Base-by-base conservation (phyloP, 2,797 vertebrate species). In the Hoplostethus mediterraneus region DNA sequence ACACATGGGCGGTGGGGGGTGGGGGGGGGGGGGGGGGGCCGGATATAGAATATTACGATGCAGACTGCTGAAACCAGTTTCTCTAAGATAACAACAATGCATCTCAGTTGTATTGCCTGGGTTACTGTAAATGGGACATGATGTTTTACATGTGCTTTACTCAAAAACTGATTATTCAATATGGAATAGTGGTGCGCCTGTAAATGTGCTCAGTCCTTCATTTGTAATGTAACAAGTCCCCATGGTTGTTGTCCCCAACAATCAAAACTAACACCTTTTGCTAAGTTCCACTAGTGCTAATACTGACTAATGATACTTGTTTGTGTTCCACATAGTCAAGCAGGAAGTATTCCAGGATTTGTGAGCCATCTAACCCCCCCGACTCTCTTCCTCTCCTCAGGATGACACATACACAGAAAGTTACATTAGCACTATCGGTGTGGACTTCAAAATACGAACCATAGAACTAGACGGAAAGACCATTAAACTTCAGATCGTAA, bases 361-460 rank as follows among this genome's bases (percentile, higher is more conserved):
- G 51, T 71, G 71, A 66, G 4, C 51, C 28, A 5, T 53, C 64
- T 73, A 55, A 74, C 65, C 54, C 52, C 52, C 56, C 55, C 31
- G 38, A 56, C 33, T 60, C 1, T 71, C 17, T 77, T 38, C 81
- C 51, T 77, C 73, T 85, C 63, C 80, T 67, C 90, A 99, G 98
- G 97, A 99, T 94, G 97, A 99, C 90, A 99, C 98, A 8, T 99
- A 99, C 85, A 99, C 98, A 95, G 97, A 99, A 96, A 99, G 98
- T 91, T 99, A 99, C 92, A 99, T 99, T 95, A 99, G 97, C 95
- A 99, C 98, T 83, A 99, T 99, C 83, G 98, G 98, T 86, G 98
- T 99, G 95, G 98, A 99, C 94, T 99, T 99, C 94, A 99, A 99
- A 97, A 99, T 99, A 95, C 95, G 98, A 95, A 99, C 98, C 94